These are phyloP conservation scores for Typhlichthys eigenmanni DNA, from an alignment of 2,797 vertebrate genomes.

Conservation along the genomic window DNA sequence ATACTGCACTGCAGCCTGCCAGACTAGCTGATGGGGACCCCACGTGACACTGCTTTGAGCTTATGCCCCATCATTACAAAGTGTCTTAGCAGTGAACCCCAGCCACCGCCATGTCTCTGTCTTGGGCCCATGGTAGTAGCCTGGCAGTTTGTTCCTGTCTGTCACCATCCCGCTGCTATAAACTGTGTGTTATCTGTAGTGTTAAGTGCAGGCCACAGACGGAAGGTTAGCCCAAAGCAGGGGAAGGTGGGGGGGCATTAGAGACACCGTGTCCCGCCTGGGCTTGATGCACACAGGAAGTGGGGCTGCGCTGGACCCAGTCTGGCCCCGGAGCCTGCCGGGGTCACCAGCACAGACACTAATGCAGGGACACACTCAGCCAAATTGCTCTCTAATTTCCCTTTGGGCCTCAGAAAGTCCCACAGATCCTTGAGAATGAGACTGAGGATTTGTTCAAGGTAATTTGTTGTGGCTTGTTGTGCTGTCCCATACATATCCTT, in stretches of 20 bases:
- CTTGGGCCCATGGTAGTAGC: slow-evolving; percentile 21
- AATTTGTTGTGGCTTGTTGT: slow-evolving; percentile 73
- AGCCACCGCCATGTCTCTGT: slow-evolving; percentile 32
- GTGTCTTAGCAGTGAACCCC: slow-evolving; percentile 46
- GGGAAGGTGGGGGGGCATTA: slow-evolving; percentile 25
- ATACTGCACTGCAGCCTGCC: slow-evolving; percentile 4
- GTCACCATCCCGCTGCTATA: slow-evolving; percentile 76
- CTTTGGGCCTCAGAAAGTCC: slow-evolving; percentile 57
- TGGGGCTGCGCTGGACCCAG: slow-evolving; percentile 41
- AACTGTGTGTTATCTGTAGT: slow-evolving; percentile 77
- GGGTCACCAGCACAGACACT: slow-evolving; percentile 55
- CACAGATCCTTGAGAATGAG: slow-evolving; percentile 69
- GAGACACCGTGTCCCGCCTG: slow-evolving; percentile 76
- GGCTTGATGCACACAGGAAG: slow-evolving; percentile 73
- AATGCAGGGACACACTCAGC: slow-evolving; percentile 66
- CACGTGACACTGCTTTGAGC: slow-evolving; percentile 36
- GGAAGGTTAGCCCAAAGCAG: slow-evolving; percentile 67
- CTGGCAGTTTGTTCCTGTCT: slow-evolving; percentile 78
- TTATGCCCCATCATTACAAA: slow-evolving; percentile 36
- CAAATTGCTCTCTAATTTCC: slow-evolving; percentile 71
- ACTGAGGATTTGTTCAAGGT: slow-evolving; percentile 67
- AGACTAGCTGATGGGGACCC: slow-evolving; percentile 40
- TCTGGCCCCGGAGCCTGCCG: slow-evolving; percentile 61
- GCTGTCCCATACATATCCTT: slow-evolving; percentile 16
- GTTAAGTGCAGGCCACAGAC: slow-evolving; percentile 82